These are phyloP conservation scores for Nemopilema nomurai DNA, from an alignment of 30 jellyfish, hydroid and myxozoan genomes.

Conservation along the genomic window DNA sequence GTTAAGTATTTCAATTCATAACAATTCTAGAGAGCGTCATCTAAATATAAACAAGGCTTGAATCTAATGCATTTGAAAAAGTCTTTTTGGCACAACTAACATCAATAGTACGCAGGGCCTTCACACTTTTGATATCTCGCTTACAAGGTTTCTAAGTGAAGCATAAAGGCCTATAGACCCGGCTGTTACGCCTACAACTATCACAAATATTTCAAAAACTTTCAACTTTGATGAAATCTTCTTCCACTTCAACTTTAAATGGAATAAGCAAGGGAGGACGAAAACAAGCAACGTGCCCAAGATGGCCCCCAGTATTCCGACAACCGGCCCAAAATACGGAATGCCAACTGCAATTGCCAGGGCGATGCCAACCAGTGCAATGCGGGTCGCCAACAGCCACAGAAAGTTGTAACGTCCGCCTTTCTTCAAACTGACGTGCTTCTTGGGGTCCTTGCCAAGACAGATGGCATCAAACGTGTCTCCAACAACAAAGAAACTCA, in stretches of 20 bases:
- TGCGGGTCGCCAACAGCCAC: slow-evolving; percentile 69
- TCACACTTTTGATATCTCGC: slow-evolving; percentile 8
- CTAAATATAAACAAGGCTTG: no score
- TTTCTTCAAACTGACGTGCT: slow-evolving; percentile 22
- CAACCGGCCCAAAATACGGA: slow-evolving; percentile 74
- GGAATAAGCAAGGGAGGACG: slow-evolving; percentile 57
- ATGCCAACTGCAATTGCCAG: slow-evolving; percentile 53
- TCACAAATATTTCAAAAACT: slow-evolving; percentile 19
- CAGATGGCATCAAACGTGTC: slow-evolving; percentile 54
- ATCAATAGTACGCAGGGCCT: neutral
- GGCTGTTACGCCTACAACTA: slow-evolving; percentile 40
- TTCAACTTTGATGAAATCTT: neutral
- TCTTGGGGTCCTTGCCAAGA: slow-evolving; percentile 43
- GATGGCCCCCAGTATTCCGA: slow-evolving; percentile 65
- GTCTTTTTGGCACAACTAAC: no score
- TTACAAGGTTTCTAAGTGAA: slow-evolving; percentile 44
- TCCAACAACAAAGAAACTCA: slow-evolving; percentile 61
- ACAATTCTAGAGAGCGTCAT: no score
- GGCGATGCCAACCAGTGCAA: slow-evolving; percentile 41
- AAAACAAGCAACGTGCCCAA: slow-evolving; percentile 67
- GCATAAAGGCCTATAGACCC: slow-evolving; percentile 67
- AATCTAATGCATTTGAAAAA: no score
- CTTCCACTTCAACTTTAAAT: slow-evolving; percentile 70
- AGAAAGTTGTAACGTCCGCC: slow-evolving; percentile 54
- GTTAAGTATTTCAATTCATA: no score